phyloP scores from a whole-genome alignment of 35 echinoderm and acorn worm species.

The Nesometra sesokonis region DNA sequence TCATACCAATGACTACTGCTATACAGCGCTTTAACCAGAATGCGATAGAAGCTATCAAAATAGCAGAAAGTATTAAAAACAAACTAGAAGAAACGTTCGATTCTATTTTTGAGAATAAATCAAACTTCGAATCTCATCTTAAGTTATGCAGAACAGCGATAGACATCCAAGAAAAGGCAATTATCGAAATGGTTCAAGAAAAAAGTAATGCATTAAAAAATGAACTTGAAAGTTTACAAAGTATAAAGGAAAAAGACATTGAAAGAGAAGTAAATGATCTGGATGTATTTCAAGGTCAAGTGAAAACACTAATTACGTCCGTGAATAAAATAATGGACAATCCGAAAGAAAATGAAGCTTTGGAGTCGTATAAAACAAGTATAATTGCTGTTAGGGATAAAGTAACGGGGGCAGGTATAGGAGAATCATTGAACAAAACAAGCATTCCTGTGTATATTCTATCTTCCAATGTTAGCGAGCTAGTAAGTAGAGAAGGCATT shows the following conservation, averaged over 20 bases:
- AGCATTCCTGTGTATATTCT: background rate
- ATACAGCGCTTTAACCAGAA: background rate
- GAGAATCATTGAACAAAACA: background rate
- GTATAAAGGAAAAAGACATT: background rate
- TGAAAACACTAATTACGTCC: background rate
- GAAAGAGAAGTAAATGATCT: background rate
- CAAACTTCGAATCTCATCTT: background rate
- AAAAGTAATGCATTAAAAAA: background rate
- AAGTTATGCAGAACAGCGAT: background rate
- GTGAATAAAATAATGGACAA: background rate
- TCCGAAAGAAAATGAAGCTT: background rate
- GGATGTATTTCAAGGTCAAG: background rate
- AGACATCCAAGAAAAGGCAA: background rate
- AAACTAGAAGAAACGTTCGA: background rate
- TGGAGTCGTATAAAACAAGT: background rate
- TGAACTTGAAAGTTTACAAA: background rate
- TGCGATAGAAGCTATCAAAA: background rate
- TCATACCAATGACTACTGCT: background rate
- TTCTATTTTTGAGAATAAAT: background rate
- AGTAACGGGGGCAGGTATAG: background rate
- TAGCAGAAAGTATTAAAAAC: background rate
- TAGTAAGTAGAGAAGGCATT: background rate
- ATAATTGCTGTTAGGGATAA: background rate
- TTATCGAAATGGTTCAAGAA: background rate
- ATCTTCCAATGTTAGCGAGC: background rate